Evolutionary conservation across 2,888 invertebrate genomes (phyloP).

Genomic region (Serrognathus titanus): DNA sequence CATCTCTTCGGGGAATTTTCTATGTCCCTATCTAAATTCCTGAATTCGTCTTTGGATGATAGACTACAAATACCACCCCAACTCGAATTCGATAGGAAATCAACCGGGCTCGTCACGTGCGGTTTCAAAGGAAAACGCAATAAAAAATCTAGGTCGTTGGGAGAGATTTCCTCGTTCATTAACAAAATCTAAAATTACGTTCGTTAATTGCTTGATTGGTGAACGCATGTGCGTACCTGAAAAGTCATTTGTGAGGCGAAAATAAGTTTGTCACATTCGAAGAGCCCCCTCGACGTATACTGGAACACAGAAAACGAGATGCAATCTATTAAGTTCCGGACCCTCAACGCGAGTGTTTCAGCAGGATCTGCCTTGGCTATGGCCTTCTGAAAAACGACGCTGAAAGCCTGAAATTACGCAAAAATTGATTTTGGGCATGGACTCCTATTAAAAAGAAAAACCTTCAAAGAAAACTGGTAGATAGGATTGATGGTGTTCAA

Average conservation of each 20-base stretch:
- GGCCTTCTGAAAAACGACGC: constrained; percentile 96
- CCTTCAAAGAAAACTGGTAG: constrained; percentile 95
- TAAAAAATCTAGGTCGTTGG: constrained; percentile 86
- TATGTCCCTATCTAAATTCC: constrained; percentile 91
- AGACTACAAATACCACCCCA: constrained; percentile 96
- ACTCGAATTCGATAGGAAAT: constrained; percentile 85
- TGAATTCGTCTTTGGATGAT: constrained; percentile 85
- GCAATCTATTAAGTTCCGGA: constrained; percentile 87
- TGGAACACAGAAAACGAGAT: constrained; percentile 93
- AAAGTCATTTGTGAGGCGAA: constrained; percentile 96
- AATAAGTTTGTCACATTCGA: constrained; percentile 94
- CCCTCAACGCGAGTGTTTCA: constrained; percentile 72
- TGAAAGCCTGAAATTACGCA: constrained; percentile 73
- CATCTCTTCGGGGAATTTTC: constrained; percentile 95
- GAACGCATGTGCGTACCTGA: constrained; percentile 57
- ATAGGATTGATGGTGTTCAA: constrained; percentile 94
- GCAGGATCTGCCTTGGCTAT: constrained; percentile 84
- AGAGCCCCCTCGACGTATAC: constrained; percentile 90
- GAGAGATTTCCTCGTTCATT: constrained; percentile 80
- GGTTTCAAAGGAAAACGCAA: constrained; percentile 89
- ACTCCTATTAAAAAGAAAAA: constrained; percentile 34
- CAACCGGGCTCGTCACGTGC: constrained; percentile 91
- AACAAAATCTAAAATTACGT: constrained; percentile 66
- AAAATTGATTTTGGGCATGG: not conserved
- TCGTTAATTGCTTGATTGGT: not conserved